phyloP scores from a whole-genome alignment of 2,888 invertebrate genomes.

The Eupithecia exiguata region DNA sequence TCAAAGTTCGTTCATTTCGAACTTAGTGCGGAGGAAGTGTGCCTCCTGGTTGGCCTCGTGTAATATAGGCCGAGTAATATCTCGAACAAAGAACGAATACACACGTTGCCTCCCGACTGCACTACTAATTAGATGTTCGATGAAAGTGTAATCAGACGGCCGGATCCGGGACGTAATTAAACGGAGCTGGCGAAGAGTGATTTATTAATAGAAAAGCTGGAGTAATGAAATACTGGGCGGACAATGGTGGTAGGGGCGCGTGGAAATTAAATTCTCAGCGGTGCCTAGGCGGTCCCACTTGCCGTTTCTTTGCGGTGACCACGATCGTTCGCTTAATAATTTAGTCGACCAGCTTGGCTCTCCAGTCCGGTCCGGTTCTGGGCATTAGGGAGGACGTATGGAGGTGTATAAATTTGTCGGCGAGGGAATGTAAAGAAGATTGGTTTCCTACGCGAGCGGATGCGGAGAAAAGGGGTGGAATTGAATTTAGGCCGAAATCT shows the following conservation, averaged over 20 bases:
- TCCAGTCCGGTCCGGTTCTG: conserved; percentile 43
- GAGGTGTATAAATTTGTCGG: conserved; percentile 81
- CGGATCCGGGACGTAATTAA: conserved; percentile 83
- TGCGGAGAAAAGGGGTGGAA: conserved; percentile 76
- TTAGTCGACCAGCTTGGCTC: conserved; percentile 55
- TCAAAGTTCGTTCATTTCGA: conserved; percentile 78
- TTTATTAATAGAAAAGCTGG: conserved; percentile 84
- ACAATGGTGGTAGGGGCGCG: conserved; percentile 80
- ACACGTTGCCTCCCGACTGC: conserved; percentile 72
- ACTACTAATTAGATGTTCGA: conserved; percentile 84
- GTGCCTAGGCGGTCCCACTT: conserved; percentile 62
- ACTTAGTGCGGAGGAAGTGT: conserved; percentile 64
- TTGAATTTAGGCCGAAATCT: conserved; percentile 80
- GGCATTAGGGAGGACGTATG: conserved; percentile 73
- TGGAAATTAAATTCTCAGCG: conserved; percentile 71
- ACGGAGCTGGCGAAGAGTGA: conserved; percentile 83
- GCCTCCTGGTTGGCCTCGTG: conserved; percentile 49
- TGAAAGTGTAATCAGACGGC: conserved; percentile 83
- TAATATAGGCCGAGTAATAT: conserved; percentile 76
- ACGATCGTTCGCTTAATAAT: conserved; percentile 68
- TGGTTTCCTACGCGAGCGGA: conserved; percentile 77
- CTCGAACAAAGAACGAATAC: conserved; percentile 74
- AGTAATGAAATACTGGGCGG: conserved; percentile 82
- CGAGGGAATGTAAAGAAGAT: conserved; percentile 82
- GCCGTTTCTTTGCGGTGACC: conserved; percentile 65